Conservation (phyloP, 2,113 vertebrate genomes). For the cat (Felis catus) region F.catus_Fca126_mat1.0 CM031415.1:95895001-95895500, state of each 20-base stretch:
- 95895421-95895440: background rate
- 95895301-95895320: background rate
- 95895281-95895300: background rate
- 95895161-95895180: background rate
- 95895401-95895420: background rate
- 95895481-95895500: background rate
- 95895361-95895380: background rate
- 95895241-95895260: background rate
- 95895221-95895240: accelerated
- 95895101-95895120: background rate
- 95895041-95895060: background rate
- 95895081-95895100: background rate
- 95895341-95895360: background rate
- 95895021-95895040: background rate
- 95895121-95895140: background rate
- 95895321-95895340: background rate
- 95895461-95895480: background rate
- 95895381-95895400: background rate
- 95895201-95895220: background rate
- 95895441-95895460: background rate
- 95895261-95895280: background rate
- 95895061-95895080: background rate
- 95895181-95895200: background rate
- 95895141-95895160: background rate
- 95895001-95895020: background rate